Conservation (phyloP, 2,888 invertebrate genomes). For the Drosophila mayaguana region DNA sequence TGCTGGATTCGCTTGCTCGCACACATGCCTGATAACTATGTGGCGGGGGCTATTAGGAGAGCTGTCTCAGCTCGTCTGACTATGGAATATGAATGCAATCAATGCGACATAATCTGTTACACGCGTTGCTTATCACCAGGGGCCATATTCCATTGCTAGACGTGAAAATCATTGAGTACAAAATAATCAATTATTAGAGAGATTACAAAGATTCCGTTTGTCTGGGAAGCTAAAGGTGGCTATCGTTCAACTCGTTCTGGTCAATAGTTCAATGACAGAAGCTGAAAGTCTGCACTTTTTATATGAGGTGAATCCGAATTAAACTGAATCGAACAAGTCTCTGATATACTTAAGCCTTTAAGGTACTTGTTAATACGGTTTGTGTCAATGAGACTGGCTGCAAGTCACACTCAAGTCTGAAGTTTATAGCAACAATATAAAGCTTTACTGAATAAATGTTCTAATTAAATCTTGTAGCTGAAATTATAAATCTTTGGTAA, state of each 20-base stretch:
- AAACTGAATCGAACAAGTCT: no score
- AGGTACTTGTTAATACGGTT: no score
- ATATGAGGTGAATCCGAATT: neutral
- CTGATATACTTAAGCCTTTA: neutral
- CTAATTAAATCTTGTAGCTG: neutral
- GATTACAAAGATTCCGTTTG: slow-evolving; percentile 14
- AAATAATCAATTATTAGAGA: neutral
- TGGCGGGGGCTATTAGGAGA: neutral
- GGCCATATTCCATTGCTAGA: neutral
- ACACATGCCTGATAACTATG: slow-evolving; percentile 40
- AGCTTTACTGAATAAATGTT: neutral
- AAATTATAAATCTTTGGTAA: neutral
- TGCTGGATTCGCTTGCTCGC: slow-evolving; percentile 22
- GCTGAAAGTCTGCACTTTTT: neutral
- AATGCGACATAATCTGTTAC: slow-evolving; percentile 46
- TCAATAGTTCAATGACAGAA: neutral
- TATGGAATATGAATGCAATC: slow-evolving; percentile 52
- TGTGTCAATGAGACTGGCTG: neutral
- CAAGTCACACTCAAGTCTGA: no score
- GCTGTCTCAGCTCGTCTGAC: slow-evolving; percentile 14
- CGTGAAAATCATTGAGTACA: neutral
- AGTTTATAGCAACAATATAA: neutral
- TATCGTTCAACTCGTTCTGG: neutral
- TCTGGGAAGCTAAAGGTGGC: neutral
- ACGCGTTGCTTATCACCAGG: slow-evolving; percentile 38